These are phyloP conservation scores for Sturnira hondurensis DNA, from an alignment of 2,113 vertebrate genomes.

Conservation along the genomic window DNA sequence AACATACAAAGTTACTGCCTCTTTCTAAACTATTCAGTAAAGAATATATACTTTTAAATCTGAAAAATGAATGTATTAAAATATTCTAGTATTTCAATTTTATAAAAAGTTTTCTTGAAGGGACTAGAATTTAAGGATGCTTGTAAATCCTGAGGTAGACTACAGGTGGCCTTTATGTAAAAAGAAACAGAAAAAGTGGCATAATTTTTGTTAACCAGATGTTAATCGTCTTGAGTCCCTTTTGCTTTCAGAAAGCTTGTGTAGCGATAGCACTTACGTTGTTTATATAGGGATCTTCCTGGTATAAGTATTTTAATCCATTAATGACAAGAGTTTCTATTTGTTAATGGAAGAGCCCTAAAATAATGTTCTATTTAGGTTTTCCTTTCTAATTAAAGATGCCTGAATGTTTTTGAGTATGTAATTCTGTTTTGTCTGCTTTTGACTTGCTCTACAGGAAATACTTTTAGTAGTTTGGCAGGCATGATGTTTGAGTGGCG, in stretches of 20 bases:
- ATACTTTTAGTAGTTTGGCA: slow-evolving; percentile 82
- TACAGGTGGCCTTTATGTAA: neutral
- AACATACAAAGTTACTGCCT: neutral
- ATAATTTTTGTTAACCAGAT: neutral
- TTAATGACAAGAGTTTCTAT: neutral
- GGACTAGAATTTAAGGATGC: neutral
- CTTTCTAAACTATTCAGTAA: neutral
- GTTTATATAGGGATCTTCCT: neutral
- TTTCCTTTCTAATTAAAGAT: slow-evolving; percentile 33
- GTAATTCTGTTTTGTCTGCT: slow-evolving; percentile 4
- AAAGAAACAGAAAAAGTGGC: slow-evolving; percentile 11
- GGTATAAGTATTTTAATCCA: neutral
- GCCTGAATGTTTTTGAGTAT: slow-evolving; percentile 1
- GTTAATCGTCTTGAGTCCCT: neutral
- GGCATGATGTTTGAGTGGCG: slow-evolving; percentile 79
- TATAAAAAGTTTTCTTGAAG: slow-evolving; percentile 17
- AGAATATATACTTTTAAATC: slow-evolving; percentile 6
- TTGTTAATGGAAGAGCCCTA: neutral
- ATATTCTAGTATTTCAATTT: neutral
- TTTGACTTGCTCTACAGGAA: slow-evolving; percentile 75
- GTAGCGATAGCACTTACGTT: neutral
- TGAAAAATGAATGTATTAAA: slow-evolving; percentile 9
- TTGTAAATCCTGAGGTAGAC: neutral
- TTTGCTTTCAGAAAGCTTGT: slow-evolving; percentile 11
- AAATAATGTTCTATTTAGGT: neutral